Evolutionary conservation across 1,140 invertebrate genomes (phyloP), one percentile per base, ranked within the genome.

Genomic region (Parapsyche elsis): DNA sequence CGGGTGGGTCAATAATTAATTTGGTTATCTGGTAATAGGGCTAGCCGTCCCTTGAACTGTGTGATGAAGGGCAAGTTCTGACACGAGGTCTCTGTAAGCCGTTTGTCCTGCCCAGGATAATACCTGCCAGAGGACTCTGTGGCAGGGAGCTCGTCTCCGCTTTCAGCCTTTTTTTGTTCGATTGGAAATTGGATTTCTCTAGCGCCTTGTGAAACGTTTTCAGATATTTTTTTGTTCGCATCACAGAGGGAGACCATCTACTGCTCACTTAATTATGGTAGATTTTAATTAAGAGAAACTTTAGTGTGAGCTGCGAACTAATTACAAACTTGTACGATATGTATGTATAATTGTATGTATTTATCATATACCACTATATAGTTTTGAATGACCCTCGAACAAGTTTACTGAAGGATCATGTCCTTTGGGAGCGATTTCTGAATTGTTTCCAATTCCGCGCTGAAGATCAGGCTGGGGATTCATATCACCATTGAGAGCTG

Each of bases 1-100:
- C 73, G 73, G 73, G 26, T 53, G 73, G 73, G 73, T 75, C 73
- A 75, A 75, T 75, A 75, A 75, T 75, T 75, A 75, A 75, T 75
- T 75, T 75, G 73, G 73, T 75, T 75, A 75, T 75, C 73, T 75
- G 73, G 73, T 38, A 75, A 75, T 59, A 75, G 73, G 44, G 73
- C 26, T 19, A 46, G 73, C 24, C 53, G 73, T 75, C 46, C 73
- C 73, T 59, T 75, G 73, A 75, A 75, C 73, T 75, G 73, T 75
- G 73, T 75, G 73, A 75, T 75, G 73, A 46, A 75, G 73, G 73
- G 73, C 73, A 57, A 75, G 46, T 26, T n/a, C 73, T 59, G 73
- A 75, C 44, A 46, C 23, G 14, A 24, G 73, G 73, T 75, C 73
- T 30, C 12, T 1, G 53, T 75, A 75, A 75, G 73, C 44, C 73